Base-by-base conservation (phyloP, 2,113 vertebrate species). In the Nannospalax galili region DNA sequence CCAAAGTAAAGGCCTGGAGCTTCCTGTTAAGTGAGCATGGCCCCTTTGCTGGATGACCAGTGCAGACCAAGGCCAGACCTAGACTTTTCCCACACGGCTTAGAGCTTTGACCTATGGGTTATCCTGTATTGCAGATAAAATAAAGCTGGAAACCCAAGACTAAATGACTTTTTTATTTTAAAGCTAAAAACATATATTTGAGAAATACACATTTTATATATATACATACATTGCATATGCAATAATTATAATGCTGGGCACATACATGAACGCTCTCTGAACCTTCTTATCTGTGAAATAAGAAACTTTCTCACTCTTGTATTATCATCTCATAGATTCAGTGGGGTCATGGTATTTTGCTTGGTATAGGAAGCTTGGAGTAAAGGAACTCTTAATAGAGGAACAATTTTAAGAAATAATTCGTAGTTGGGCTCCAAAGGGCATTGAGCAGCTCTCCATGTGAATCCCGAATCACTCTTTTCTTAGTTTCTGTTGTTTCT, bases 391-490 rank as follows among this genome's bases (percentile, higher is more conserved):
- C 16, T 75, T 64, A 67, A 1, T 2, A 56, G 37, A 94, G 12
- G 2, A 93, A 75, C n/a, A 62, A 20, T 86, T 94, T 95, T 88
- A 60, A 64, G 35, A 88, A 77, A 87, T 35, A 88, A 8, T 15
- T 88, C 22, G 5, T 74, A 3, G 2, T 45, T 88, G 30, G n/a
- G 52, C 1, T 85, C 10, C 60, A 42, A 45, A 93, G 12, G 30
- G 64, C 17, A 48, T 1, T 48, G 9, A 78, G 70, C 1, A 75
- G 17, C 0, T 28, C 15, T 56, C 15, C 3, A 1, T 15, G n/a
- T 52, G 2, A 4, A 14, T 26, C 28, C 22, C 69, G 14, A 58
- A 16, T 19, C 42, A 8, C 67, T 2, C 6, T 5, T 64, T 78
- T 86, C 0, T 82, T 20, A 65, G 26, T 77, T 65, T 62, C 26